Base-by-base conservation (phyloP, 2,888 invertebrate genomes). In the Orthosia gracilis region DNA sequence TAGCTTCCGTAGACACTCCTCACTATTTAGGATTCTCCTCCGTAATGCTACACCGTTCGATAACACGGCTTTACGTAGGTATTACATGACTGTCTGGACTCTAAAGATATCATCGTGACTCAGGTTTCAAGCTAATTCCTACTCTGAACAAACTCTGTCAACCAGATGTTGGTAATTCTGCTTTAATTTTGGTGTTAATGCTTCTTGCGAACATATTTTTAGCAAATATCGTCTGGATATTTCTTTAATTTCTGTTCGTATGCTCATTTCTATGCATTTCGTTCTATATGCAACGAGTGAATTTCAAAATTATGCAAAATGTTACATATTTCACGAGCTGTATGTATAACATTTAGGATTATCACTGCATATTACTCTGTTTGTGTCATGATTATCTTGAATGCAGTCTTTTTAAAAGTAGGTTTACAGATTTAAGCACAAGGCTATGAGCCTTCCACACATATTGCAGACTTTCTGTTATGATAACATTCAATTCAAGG, bases 21-120 rank as follows among this genome's bases (percentile, higher is more conserved):
- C 87, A 83, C 84, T 83, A 73, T 84, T 59, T 78, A 69, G 92
- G 91, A 88, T 91, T 92, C 92, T 87, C 78, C 68, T 77, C 65
- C 57, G 85, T 83, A 85, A 86, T 76, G 77, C 89, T 84, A 90
- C 80, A 84, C 81, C 69, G 64, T n/a, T 81, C 83, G 78, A 80
- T 78, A 61, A 66, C 68, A 78, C 64, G 63, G 45, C 54, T 64
- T 77, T 76, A 69, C 54, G 71, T 67, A 23, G 49, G 64, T 85
- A 70, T 85, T 73, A 84, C 80, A 49, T 78, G 74, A 65, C 79
- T 7, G 84, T 68, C 83, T 72, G 73, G 57, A 64, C 63, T 80
- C 65, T 64, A 85, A 75, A 82, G 31, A 82, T 82, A 84, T 63
- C 67, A 15, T 18, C 23, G 40, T 85, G 85, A 85, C 66, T 84